These are phyloP conservation scores for Harpalus rubripes DNA, from an alignment of 2,888 invertebrate genomes.

Conservation along the genomic window DNA sequence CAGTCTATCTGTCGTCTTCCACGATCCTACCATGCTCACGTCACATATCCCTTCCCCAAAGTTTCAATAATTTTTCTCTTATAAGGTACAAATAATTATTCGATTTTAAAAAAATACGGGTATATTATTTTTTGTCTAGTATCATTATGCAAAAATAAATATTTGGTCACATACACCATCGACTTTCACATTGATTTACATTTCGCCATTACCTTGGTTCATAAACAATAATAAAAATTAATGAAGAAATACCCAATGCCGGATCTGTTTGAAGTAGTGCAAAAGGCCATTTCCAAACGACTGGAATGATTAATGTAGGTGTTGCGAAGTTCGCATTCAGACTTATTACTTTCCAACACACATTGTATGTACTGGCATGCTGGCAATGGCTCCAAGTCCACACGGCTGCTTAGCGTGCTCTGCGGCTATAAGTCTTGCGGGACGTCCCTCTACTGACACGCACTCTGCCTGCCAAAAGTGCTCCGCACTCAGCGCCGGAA, in stretches of 20 bases:
- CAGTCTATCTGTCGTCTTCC: too few species aligned
- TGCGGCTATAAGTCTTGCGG: slow-evolving; percentile 49
- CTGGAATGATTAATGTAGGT: slow-evolving; percentile 58
- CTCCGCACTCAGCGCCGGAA: slow-evolving; percentile 34
- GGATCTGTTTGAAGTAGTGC: slow-evolving; percentile 19
- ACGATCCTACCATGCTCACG: too few species aligned
- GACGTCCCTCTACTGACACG: slow-evolving; percentile 28
- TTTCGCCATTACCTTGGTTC: too few species aligned
- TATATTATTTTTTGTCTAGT: too few species aligned
- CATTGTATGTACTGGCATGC: slow-evolving; percentile 67
- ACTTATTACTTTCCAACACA: slow-evolving; percentile 73
- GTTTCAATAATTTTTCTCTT: too few species aligned
- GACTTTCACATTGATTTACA: too few species aligned
- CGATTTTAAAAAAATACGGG: too few species aligned
- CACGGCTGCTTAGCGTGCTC: slow-evolving; percentile 32
- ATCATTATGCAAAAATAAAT: too few species aligned
- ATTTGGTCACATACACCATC: too few species aligned
- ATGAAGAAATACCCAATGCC: slow-evolving; percentile 14
- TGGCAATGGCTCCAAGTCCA: background rate
- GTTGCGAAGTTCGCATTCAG: slow-evolving; percentile 69
- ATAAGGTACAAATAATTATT: too few species aligned
- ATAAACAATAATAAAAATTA: background rate
- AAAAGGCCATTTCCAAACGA: slow-evolving; percentile 34
- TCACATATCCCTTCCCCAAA: too few species aligned
- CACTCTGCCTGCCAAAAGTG: slow-evolving; percentile 50